Conservation (phyloP, 2,888 invertebrate species). For the Euproctis similis region DNA sequence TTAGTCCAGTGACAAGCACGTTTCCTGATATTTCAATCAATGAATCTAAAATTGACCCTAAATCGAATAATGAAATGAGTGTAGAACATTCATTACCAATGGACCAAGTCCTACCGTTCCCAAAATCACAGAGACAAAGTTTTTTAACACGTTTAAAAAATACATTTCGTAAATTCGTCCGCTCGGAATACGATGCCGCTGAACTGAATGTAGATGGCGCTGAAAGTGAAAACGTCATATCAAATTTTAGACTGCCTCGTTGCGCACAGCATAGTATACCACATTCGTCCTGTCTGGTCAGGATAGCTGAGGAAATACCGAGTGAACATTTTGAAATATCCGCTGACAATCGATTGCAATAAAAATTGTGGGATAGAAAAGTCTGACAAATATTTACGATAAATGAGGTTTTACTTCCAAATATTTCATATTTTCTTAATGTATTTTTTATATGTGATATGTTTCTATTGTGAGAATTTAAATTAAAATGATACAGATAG, state of each 20-base stretch:
- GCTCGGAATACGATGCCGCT: slow-evolving; percentile 17
- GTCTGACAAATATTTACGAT: too few species aligned
- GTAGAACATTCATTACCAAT: slow-evolving; percentile 38
- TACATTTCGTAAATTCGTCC: slow-evolving; percentile 38
- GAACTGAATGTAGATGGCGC: slow-evolving; percentile 25
- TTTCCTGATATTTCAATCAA: slow-evolving; percentile 5
- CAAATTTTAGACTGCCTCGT: slow-evolving; percentile 50
- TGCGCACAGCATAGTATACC: slow-evolving; percentile 30
- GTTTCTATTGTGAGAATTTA: too few species aligned
- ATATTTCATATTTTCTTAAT: too few species aligned
- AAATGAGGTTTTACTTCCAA: too few species aligned
- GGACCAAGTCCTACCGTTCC: slow-evolving; percentile 58
- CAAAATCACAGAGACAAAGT: slow-evolving; percentile 43
- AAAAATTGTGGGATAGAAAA: too few species aligned
- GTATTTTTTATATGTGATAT: too few species aligned
- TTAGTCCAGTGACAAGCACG: slow-evolving; percentile 5
- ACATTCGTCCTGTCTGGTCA: slow-evolving; percentile 32
- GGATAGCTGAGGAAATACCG: slow-evolving; percentile 43
- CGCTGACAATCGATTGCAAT: too few species aligned
- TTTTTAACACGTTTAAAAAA: slow-evolving; percentile 44
- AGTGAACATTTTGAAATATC: slow-evolving; percentile 20
- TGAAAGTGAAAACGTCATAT: slow-evolving; percentile 34
- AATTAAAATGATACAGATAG: too few species aligned
- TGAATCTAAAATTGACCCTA: slow-evolving; percentile 7
- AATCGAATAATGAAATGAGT: slow-evolving; percentile 2